These are phyloP conservation scores for Theretra japonica DNA, from an alignment of 2,888 invertebrate species.

Conservation along the genomic window DNA sequence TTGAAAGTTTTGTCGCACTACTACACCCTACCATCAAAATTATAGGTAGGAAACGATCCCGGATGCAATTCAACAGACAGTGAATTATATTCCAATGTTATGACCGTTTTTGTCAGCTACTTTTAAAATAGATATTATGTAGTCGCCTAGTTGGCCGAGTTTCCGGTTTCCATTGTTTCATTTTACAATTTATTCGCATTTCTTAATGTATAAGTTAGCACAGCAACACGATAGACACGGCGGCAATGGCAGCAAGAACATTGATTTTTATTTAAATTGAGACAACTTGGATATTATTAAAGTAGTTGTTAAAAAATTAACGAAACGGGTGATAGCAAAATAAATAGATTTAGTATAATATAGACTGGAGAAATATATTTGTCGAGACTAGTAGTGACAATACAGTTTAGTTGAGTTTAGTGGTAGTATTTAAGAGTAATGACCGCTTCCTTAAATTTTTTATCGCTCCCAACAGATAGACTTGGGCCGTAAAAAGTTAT, in stretches of 20 bases:
- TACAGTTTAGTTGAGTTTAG: slow-evolving; percentile 9
- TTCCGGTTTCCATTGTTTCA: slow-evolving; percentile 28
- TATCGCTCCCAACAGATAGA: slow-evolving; percentile 19
- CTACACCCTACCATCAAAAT: not conserved
- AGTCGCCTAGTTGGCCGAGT: slow-evolving; percentile 20
- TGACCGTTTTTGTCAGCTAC: slow-evolving; percentile 18
- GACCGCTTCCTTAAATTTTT: slow-evolving; percentile 26
- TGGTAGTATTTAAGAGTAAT: slow-evolving; percentile 14
- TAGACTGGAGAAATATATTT: not conserved
- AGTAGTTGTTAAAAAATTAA: not conserved
- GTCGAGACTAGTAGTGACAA: not conserved
- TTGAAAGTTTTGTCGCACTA: not conserved
- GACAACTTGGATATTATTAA: not conserved
- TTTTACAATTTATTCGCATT: slow-evolving; percentile 26
- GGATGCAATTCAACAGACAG: slow-evolving; percentile 8
- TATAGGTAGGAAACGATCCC: slow-evolving; percentile 19
- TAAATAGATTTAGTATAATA: not conserved
- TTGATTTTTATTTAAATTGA: not conserved
- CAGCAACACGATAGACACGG: not conserved
- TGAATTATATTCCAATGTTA: slow-evolving; percentile 25
- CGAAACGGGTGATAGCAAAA: not conserved
- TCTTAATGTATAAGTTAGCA: slow-evolving; percentile 18
- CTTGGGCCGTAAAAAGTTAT: slow-evolving; percentile 28
- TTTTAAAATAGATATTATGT: slow-evolving; percentile 27
- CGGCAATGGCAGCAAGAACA: not conserved